phyloP scores from a whole-genome alignment of 92 coral and sea anemone species.

The Porites cylindrica region DNA sequence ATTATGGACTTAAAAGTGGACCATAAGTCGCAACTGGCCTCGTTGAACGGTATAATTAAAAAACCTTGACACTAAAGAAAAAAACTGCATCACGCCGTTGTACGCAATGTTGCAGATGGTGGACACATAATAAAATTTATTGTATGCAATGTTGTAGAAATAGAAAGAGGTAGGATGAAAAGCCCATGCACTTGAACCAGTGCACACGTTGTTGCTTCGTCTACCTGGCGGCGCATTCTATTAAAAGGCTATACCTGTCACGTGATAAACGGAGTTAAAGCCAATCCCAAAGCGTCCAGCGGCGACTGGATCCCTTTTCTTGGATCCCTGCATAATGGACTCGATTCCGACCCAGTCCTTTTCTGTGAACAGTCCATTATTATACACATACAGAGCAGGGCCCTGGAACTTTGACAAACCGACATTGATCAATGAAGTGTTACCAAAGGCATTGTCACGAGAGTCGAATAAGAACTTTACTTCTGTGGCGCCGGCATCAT shows the following conservation, averaged over 20 bases:
- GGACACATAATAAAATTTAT: no score
- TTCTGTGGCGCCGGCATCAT: conserved; percentile 97
- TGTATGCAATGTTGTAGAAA: no score
- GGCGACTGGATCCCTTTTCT: conserved; percentile 85
- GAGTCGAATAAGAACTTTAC: conserved; percentile 95
- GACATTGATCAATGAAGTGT: conserved; percentile 73
- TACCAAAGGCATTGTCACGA: conserved; percentile 92
- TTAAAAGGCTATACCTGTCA: conserved; percentile 75
- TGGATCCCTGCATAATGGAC: conserved; percentile 95
- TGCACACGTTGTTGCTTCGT: no score
- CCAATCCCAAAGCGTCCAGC: conserved; percentile 98
- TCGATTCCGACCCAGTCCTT: conserved; percentile 97
- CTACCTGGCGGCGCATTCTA: no score
- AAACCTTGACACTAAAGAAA: no score
- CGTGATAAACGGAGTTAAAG: conserved; percentile 95
- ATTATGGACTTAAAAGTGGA: no score
- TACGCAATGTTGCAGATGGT: no score
- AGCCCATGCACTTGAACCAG: no score
- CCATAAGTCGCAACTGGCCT: no score
- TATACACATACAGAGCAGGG: conserved; percentile 92
- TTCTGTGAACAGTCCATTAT: conserved; percentile 88
- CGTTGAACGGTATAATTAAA: no score
- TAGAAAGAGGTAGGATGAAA: no score
- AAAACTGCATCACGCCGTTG: no score
- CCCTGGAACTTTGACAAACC: conserved; percentile 95